These are phyloP conservation scores for Lycophotia porphyrea DNA, from an alignment of 2,888 invertebrate species.

Conservation along the genomic window DNA sequence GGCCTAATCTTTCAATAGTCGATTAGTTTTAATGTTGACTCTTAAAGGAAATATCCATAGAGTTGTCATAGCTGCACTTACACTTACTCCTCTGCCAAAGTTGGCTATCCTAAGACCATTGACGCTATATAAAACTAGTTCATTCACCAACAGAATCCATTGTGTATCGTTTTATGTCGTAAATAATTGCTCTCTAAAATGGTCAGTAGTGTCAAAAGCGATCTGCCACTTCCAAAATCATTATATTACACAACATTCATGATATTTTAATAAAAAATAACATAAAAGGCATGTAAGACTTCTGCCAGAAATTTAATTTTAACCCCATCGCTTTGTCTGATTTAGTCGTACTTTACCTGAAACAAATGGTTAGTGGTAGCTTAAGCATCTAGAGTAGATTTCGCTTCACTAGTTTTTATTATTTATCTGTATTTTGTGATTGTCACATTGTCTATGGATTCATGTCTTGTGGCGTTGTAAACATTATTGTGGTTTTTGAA, in stretches of 20 bases:
- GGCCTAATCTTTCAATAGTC: background rate
- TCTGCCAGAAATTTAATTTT: background rate
- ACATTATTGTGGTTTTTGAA: conserved; percentile 13
- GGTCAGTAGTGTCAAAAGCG: no score
- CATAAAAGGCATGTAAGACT: no score
- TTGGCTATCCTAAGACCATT: no score
- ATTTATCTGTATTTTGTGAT: background rate
- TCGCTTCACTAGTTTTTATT: background rate
- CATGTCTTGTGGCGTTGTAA: conserved; percentile 41
- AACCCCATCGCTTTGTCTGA: background rate
- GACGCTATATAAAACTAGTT: no score
- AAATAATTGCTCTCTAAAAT: no score
- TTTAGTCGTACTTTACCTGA: background rate
- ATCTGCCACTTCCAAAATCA: no score
- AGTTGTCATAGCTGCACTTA: background rate
- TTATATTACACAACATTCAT: no score
- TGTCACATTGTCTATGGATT: conserved; percentile 11
- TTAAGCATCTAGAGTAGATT: background rate
- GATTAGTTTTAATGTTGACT: background rate
- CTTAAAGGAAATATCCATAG: background rate
- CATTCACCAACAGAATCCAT: no score
- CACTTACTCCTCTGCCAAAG: background rate
- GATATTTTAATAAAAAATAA: no score
- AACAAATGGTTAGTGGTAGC: background rate
- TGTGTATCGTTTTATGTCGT: no score